A percentile compares a stretch with the other conserved stretches of the same genome.
Evolutionary conservation across 2,888 invertebrate genomes (phyloP).

Genomic region (Norana najaformis): DNA sequence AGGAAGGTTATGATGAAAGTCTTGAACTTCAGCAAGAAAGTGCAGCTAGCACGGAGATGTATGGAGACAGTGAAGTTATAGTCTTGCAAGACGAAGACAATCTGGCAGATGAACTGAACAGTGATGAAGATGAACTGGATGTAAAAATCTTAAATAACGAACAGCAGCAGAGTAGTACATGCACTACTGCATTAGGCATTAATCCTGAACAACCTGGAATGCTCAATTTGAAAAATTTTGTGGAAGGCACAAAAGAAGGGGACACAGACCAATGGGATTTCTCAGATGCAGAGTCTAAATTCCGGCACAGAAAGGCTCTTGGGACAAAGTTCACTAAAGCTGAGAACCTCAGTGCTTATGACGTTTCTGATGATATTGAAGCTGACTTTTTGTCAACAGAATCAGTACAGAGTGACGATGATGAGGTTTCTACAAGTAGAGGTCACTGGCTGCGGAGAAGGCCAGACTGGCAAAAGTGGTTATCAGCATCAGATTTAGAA

Average conservation of each 20-base stretch:
- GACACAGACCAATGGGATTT: conserved; percentile 3
- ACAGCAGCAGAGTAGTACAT: not conserved
- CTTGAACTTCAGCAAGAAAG: not conserved
- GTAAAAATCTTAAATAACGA: not conserved
- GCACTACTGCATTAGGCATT: not conserved
- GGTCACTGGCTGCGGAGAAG: conserved; percentile 5
- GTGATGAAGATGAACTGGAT: not conserved
- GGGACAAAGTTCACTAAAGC: not conserved
- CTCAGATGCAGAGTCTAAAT: not conserved
- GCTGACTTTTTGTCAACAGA: not conserved
- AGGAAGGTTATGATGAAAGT: not conserved
- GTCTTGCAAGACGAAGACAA: not conserved
- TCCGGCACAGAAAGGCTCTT: not conserved
- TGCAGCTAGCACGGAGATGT: not conserved
- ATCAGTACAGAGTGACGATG: not conserved
- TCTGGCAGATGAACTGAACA: not conserved
- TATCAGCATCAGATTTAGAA: not conserved
- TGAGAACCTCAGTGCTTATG: not conserved
- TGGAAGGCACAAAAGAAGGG: not conserved
- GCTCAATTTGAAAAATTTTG: not conserved
- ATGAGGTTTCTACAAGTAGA: not conserved
- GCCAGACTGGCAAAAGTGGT: not conserved
- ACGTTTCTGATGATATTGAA: not conserved
- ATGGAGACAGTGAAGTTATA: not conserved
- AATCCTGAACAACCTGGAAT: not conserved